phyloP scores from a whole-genome alignment of 2,888 invertebrate genomes.

The Alsophila aescularia region DNA sequence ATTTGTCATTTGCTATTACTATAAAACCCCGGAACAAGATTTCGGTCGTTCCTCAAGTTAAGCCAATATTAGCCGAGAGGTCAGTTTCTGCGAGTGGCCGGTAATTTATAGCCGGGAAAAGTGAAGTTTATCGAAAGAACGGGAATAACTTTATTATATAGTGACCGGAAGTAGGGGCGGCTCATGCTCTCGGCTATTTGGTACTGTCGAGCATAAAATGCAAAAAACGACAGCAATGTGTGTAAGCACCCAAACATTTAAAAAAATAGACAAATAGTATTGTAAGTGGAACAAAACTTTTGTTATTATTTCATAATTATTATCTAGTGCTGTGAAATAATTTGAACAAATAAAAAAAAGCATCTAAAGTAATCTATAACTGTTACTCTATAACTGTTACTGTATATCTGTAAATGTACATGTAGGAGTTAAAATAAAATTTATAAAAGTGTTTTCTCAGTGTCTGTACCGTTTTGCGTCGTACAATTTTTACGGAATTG shows the following conservation, averaged over 20 bases:
- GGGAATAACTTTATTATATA: conserved; percentile 84
- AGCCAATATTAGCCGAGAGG: conserved; percentile 79
- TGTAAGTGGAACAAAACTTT: too few species aligned
- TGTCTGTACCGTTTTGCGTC: conserved; percentile 62
- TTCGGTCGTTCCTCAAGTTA: conserved; percentile 75
- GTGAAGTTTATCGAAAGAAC: conserved; percentile 84
- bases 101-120: conserved; percentile 83
- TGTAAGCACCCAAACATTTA: too few species aligned
- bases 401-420: too few species aligned
- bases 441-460: conserved; percentile 2
- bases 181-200: conserved; percentile 42
- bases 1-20: conserved; percentile 61
- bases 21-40: conserved; percentile 62
- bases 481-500: conserved; percentile 65
- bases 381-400: too few species aligned
- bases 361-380: too few species aligned
- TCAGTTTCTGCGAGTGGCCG: conserved; percentile 60
- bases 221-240: too few species aligned
- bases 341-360: too few species aligned
- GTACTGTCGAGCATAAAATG: conserved; percentile 52
- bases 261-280: too few species aligned
- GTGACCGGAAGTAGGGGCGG: conserved; percentile 75
- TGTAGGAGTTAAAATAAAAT: background rate
- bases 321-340: too few species aligned
- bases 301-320: too few species aligned